Base-by-base conservation (phyloP, 2,797 vertebrate species). In the Octomys mimax region DNA sequence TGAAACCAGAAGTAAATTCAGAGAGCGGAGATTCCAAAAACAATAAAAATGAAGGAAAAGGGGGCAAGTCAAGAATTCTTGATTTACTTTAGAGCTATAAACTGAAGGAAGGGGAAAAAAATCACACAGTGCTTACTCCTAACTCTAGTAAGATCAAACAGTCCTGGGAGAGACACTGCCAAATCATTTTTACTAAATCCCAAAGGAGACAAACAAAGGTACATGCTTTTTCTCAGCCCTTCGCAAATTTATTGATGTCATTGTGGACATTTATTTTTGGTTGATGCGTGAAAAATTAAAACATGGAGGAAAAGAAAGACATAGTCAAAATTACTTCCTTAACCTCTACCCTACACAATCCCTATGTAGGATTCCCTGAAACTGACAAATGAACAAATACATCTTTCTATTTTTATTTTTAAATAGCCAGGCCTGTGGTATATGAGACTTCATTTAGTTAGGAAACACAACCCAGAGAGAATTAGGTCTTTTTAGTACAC, bases 401-500 rank as follows among this genome's bases (percentile, higher is more conserved):
- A 52, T 52, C 26, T 78, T 77, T 31, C 11, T 77, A 16, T 28
- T 77, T 31, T 46, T 28, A 28, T 28, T 46, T 96, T 96, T 91
- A n/a, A 3, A 80, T 11, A 97, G 75, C 36, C 49, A 86, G n/a
- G 46, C 84, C 42, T 97, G 80, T 97, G n/a, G 39, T 84, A 39
- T 97, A 78, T 97, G 98, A 78, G 28, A 96, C 62, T 98, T 98
- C 54, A 75, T 97, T 96, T 97, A 98, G 88, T 96, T 95, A 97
- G 96, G 87, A 97, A 98, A 98, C 98, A 98, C 98, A 98, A 98
- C 98, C 97, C 97, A 98, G 95, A 98, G 97, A 97, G 96, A 99
- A 99, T 98, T 98, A 98, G 96, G 96, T 98, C 98, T 97, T 64
- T 97, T 98, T 94, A 96, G 49, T 97, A 98, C 86, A 89, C 97